Evolutionary conservation across 2,113 vertebrate genomes (phyloP).

Genomic region (Tyto alba): DNA sequence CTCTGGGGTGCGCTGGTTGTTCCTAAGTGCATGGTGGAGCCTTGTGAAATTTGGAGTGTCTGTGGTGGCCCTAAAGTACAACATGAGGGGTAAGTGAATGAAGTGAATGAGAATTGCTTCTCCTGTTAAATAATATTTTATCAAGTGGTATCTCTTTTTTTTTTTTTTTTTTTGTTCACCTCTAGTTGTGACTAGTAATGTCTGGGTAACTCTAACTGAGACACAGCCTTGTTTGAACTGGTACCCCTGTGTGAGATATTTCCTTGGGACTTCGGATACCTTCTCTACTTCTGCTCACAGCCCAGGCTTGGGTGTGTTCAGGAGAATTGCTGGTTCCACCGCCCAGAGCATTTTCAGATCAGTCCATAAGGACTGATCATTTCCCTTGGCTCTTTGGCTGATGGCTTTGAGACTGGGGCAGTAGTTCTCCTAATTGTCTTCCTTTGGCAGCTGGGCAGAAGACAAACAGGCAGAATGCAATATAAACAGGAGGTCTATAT

Average conservation of each 20-base stretch:
- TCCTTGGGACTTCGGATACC: background rate
- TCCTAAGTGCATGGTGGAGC: background rate
- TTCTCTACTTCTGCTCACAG: background rate
- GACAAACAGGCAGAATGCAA: background rate
- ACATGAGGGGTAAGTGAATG: background rate
- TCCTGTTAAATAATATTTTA: background rate
- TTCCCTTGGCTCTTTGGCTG: background rate
- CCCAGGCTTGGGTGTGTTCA: too few species aligned
- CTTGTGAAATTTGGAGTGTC: accelerated
- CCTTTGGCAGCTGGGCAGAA: background rate
- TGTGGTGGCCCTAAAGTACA: background rate
- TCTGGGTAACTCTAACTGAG: background rate
- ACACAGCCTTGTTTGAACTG: background rate
- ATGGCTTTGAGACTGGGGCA: background rate
- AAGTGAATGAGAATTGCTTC: background rate
- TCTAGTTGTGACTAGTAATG: background rate
- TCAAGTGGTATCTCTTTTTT: background rate
- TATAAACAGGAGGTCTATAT: background rate
- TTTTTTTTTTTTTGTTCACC: background rate
- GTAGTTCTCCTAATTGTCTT: background rate
- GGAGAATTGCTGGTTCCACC: background rate
- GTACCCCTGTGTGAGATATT: background rate
- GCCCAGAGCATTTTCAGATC: background rate
- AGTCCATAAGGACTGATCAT: background rate
- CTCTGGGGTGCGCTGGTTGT: background rate